Base-by-base conservation (phyloP, 64 coral and sea anemone genomes). In the Pocillopora verrucosa region DNA sequence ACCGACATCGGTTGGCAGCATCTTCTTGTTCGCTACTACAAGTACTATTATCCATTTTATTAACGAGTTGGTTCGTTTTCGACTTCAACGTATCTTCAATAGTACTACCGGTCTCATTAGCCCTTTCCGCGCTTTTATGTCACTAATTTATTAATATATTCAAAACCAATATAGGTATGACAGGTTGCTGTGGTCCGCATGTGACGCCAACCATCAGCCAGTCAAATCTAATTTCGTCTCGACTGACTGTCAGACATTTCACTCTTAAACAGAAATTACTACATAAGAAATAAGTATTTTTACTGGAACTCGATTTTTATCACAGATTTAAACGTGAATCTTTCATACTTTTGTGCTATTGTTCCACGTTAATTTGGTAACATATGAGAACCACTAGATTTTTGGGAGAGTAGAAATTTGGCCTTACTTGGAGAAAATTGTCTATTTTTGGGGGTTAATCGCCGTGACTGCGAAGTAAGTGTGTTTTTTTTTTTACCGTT, bases 61-160 rank as follows among this genome's bases (percentile, higher is more conserved):
- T 63, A 38, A 5, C 5, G 64, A 15, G 9, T 6, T 12, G 17
- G 38, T 72, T 85, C 13, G 82, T 30, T 72, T 85, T 61, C 59
- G 36, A 41, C 51, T 14, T 19, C 22, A 37, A 9, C 12, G 65
- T 26, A 41, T 58, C 65, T 85, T 26, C 22, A 12, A 30, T 30
- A 25, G 9, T 22, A 85, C 82, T 85, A 85, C 82, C 45, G 64
- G 64, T 26, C 36, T 13, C 25, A 4, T 2, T 13, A 36, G 11
- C 2, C 72, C 25, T 85, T 57, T 56, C 37, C 65, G 65, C 82
- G 63, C 82, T 72, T 85, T 85, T 85, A 85, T 85, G 64, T 11
- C 36, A 36, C 20, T 72, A 2, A 85, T 83, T 83, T 67, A 83
- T 85, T 79, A 59, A 79, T 79, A 79, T 79, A 79, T 79, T 79